Evolutionary conservation across 2,888 invertebrate species (phyloP), one percentile per base, ranked within the genome.

Genomic region (Caenorhabditis afra): DNA sequence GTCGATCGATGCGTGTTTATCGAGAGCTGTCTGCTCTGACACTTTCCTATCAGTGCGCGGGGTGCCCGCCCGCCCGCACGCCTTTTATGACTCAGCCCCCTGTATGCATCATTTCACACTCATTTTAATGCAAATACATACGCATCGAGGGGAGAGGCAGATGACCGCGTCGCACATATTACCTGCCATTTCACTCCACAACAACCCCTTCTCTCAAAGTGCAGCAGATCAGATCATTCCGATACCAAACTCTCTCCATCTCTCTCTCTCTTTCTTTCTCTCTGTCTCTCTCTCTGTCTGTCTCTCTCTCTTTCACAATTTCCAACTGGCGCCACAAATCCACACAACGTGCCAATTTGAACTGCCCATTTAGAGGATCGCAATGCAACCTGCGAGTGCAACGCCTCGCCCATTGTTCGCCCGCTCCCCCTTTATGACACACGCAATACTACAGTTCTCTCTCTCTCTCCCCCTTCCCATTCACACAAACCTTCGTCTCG

Each of bases 21-120:
- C 29, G 22, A 16, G 14, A 11, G 45, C 23, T 18, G 52, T 11
- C 49, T 49, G 52, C 52, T 52, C 52, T 29, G 52, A 52, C 52
- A 52, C 52, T 52, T 52, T 49, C n/a, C 52, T 52, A 52, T 52
- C 52, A 52, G 52, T 29, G 7, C 29, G 14, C 12, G 57, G 67
- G 50, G 49, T 20, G 14, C 29, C 41, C 49, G 16, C 55, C 52
- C 58, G 45, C 71, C n/a, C 47, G 12, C 65, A 58, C 58, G 44
- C 73, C 73, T 53, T 73, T 71, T 73, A 52, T 66, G 73, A 66
- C 53, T 73, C 66, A 71, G 50, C 52, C 52, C 59, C 49, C 59
- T 44, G 50, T 70, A 65, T 70, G 58, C 65, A 70, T 77, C 70
- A 65, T 70, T 65, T 77, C 70, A 65, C 65, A 68, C 59, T 59